Conservation (phyloP, 2,888 invertebrate genomes). For the Parnassius apollo region DNA sequence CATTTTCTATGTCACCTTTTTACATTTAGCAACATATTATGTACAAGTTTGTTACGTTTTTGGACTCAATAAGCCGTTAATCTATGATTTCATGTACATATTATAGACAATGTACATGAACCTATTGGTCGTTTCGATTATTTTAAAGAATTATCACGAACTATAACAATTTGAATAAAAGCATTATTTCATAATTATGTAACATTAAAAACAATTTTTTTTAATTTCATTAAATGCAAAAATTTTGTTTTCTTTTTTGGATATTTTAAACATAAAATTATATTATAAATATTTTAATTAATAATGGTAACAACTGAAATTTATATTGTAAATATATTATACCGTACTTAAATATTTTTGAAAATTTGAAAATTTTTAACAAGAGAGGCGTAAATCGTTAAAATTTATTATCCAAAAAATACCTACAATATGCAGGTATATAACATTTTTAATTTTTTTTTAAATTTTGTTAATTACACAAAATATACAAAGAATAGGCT, state of each 20-base stretch:
- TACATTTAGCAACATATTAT: constrained; percentile 19
- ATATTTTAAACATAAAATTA: constrained; percentile 14
- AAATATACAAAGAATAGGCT: too few relatives aligned
- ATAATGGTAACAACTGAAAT: constrained; percentile 24
- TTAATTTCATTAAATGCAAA: background rate
- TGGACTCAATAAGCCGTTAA: constrained; percentile 17
- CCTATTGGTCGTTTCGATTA: constrained; percentile 19
- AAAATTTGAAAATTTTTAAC: constrained; percentile 18
- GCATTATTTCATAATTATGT: constrained; percentile 15
- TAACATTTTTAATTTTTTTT: too few relatives aligned
- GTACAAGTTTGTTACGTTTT: constrained; percentile 18
- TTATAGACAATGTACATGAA: background rate
- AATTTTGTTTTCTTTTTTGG: constrained; percentile 2
- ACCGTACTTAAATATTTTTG: background rate
- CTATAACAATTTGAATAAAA: constrained; percentile 22
- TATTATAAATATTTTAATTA: constrained; percentile 18
- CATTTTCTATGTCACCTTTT: constrained; percentile 22
- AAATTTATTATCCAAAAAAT: constrained; percentile 33
- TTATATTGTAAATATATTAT: constrained; percentile 8
- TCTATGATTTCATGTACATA: constrained; percentile 1
- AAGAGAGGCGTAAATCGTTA: constrained; percentile 19
- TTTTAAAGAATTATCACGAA: constrained; percentile 7
- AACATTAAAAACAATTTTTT: constrained; percentile 9
- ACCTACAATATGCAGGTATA: constrained; percentile 76
- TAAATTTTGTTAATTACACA: too few relatives aligned